Conservation (phyloP, 2,797 vertebrate species). For the Anguilla pacifica region DNA sequence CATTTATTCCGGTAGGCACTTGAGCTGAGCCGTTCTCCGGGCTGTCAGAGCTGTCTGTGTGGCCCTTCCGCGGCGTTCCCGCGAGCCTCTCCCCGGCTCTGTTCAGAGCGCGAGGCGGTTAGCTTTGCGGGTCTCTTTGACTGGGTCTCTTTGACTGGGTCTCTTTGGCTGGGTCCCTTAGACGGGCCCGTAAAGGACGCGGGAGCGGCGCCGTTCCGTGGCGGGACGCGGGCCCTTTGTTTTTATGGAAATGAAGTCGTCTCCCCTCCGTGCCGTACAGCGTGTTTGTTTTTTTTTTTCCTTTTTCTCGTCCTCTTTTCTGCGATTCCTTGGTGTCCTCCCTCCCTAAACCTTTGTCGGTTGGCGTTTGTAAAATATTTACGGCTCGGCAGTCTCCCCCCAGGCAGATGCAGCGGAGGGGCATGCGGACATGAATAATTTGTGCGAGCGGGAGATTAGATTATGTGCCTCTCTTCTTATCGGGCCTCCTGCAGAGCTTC, state of each 20-base stretch:
- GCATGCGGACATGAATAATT: conserved; percentile 34
- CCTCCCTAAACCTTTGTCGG: conserved; percentile 13
- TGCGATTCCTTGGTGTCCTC: neutral
- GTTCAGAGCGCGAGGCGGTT: neutral
- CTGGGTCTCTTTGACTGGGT: no score
- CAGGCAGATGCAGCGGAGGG: conserved; percentile 23
- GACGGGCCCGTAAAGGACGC: neutral
- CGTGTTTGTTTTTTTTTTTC: neutral
- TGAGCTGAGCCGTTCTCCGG: neutral
- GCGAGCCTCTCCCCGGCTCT: neutral
- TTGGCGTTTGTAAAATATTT: conserved; percentile 28
- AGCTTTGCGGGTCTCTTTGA: neutral
- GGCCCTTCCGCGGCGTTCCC: neutral
- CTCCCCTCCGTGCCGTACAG: neutral
- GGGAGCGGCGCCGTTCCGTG: neutral
- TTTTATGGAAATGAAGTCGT: conserved; percentile 3
- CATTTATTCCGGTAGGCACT: neutral
- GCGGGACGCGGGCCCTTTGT: neutral
- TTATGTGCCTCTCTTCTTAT: conserved; percentile 17
- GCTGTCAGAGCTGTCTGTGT: conserved; percentile 14
- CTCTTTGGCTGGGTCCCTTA: neutral
- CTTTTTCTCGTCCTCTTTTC: neutral
- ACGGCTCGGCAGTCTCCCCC: conserved; percentile 19
- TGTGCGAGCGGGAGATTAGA: conserved; percentile 30
- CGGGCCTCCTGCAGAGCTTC: neutral